These are phyloP conservation scores for Eupithecia abbreviata DNA, from an alignment of 2,888 invertebrate genomes.

Conservation along the genomic window DNA sequence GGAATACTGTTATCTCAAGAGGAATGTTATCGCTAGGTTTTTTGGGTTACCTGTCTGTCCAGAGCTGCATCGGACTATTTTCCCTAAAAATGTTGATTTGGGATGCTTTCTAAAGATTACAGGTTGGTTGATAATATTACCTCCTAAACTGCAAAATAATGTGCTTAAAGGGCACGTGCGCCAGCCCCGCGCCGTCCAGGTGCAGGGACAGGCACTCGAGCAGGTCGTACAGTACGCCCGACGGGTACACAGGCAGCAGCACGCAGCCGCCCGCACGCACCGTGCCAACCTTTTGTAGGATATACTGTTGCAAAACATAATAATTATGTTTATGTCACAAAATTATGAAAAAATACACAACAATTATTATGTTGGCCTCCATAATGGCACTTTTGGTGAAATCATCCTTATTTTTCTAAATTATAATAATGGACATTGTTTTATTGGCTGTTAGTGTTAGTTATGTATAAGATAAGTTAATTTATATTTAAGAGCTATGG, in stretches of 20 bases:
- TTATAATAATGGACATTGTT: too few species aligned
- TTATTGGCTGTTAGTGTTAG: too few species aligned
- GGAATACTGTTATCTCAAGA: constrained; percentile 78
- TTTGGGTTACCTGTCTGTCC: constrained; percentile 87
- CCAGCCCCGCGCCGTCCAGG: constrained; percentile 93
- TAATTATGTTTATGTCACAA: not conserved
- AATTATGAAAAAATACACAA: not conserved
- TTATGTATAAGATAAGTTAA: too few species aligned
- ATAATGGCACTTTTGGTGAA: too few species aligned
- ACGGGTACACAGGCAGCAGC: constrained; percentile 97
- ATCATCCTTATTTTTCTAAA: too few species aligned
- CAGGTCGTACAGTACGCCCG: constrained; percentile 97
- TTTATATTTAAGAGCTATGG: too few species aligned
- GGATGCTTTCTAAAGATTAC: constrained; percentile 89
- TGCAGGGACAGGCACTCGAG: constrained; percentile 97
- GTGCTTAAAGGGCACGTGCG: constrained; percentile 87
- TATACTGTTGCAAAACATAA: too few species aligned
- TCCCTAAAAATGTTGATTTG: constrained; percentile 88
- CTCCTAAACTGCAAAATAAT: not conserved
- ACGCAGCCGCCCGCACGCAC: constrained; percentile 96
- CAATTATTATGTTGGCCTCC: too few species aligned
- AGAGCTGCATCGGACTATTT: constrained; percentile 85
- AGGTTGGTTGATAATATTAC: constrained; percentile 68
- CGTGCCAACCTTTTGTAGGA: too few species aligned
- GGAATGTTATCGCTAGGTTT: constrained; percentile 87